phyloP scores from a whole-genome alignment of 2,797 vertebrate species.

The Takifugu rubripes region DNA sequence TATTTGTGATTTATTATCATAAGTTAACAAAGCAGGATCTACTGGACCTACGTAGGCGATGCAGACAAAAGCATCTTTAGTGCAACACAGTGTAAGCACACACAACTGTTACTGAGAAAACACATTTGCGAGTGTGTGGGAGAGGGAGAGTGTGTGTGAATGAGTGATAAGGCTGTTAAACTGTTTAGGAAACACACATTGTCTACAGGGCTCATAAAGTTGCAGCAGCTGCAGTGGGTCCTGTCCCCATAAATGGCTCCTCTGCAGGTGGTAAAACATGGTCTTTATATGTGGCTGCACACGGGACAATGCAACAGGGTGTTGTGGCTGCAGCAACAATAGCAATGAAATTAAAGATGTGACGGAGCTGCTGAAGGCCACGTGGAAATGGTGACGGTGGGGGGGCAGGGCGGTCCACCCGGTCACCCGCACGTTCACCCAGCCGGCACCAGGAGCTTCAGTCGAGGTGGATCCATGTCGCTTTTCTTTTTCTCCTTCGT shows the following conservation, averaged over 20 bases:
- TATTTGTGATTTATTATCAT: too few relatives aligned
- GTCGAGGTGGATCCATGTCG: neutral
- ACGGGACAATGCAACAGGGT: constrained; percentile 56
- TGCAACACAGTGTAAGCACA: too few relatives aligned
- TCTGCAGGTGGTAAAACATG: constrained; percentile 52
- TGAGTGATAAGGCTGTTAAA: constrained; percentile 35
- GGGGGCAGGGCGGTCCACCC: constrained; percentile 7
- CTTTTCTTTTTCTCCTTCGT: constrained; percentile 28
- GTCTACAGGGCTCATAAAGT: constrained; percentile 27
- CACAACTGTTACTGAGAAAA: neutral
- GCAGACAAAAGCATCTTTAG: too few relatives aligned
- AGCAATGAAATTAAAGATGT: constrained; percentile 65
- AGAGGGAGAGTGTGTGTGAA: neutral
- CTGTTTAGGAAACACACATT: constrained; percentile 55
- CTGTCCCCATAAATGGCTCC: constrained; percentile 31
- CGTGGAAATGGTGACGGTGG: constrained; percentile 21
- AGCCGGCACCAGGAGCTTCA: constrained; percentile 13
- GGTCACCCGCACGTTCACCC: constrained; percentile 8
- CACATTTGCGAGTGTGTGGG: neutral
- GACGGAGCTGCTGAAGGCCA: constrained; percentile 33
- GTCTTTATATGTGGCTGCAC: constrained; percentile 42
- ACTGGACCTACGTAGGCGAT: too few relatives aligned
- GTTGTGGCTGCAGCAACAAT: constrained; percentile 56
- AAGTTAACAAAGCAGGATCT: too few relatives aligned
- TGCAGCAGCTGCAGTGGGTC: constrained; percentile 49